Conservation (phyloP, 2,888 invertebrate genomes). For the Heliconius cydno region DNA sequence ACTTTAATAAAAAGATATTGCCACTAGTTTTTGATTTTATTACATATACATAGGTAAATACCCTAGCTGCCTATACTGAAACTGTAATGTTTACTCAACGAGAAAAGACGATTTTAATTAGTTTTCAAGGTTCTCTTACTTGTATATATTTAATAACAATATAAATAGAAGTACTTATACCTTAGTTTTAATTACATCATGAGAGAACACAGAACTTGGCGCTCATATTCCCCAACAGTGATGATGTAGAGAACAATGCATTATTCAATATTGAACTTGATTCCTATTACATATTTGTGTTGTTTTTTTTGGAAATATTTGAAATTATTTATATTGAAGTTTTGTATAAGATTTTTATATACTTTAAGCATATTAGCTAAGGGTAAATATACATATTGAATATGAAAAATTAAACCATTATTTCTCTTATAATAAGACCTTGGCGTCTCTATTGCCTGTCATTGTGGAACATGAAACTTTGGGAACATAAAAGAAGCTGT, state of each 20-base stretch:
- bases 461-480: slow-evolving; percentile 18
- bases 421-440: not conserved
- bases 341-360: no score
- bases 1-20: not conserved
- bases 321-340: no score
- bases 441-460: not conserved
- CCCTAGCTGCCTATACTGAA: not conserved
- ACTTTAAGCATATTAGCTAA: not conserved
- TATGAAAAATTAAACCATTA: not conserved
- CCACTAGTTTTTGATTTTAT: no score
- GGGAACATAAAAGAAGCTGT: slow-evolving; percentile 37
- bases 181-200: not conserved
- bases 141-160: not conserved
- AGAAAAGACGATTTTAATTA: not conserved
- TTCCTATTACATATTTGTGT: not conserved
- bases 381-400: not conserved
- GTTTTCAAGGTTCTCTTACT: not conserved
- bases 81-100: not conserved
- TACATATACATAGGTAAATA: not conserved
- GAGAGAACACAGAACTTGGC: no score
- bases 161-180: not conserved
- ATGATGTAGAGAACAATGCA: not conserved
- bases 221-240: no score
- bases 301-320: not conserved
- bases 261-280: not conserved